Percentiles rank a stretch among this genome's conserved stretches.
These are phyloP conservation scores for Drosophila mayri DNA, from an alignment of 1,140 invertebrate genomes.

Conservation along the genomic window DNA sequence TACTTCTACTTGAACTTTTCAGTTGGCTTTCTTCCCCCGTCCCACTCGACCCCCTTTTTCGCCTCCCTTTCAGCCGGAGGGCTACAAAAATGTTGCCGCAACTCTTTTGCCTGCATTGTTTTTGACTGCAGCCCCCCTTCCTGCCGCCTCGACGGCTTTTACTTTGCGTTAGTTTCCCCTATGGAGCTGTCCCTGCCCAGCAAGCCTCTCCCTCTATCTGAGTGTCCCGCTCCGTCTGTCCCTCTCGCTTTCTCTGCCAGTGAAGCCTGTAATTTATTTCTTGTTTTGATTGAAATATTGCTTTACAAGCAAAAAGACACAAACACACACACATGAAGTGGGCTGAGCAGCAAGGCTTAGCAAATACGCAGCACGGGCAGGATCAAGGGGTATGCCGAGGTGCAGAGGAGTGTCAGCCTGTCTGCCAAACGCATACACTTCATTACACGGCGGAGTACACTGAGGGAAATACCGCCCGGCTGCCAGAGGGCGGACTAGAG, in stretches of 20 bases:
- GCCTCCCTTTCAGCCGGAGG: constrained; percentile 18
- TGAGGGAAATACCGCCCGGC: constrained; percentile 16
- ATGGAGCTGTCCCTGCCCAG: constrained; percentile 17
- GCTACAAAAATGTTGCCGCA: constrained; percentile 66
- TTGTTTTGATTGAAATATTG: constrained; percentile 84
- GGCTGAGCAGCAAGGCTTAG: constrained; percentile 50
- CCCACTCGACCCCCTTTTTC: not conserved
- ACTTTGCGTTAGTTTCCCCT: constrained; percentile 57
- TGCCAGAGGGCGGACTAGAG: not conserved
- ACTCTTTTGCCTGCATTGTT: constrained; percentile 81
- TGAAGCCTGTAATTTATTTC: constrained; percentile 84
- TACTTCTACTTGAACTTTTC: constrained; percentile 80
- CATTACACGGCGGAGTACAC: constrained; percentile 61
- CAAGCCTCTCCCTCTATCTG: not conserved
- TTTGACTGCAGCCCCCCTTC: constrained; percentile 64
- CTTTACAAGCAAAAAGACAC: constrained; percentile 81
- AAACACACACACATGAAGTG: constrained; percentile 53
- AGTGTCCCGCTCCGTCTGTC: constrained; percentile 9
- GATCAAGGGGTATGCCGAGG: constrained; percentile 8
- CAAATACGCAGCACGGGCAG: constrained; percentile 70
- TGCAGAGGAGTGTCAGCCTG: constrained; percentile 58
- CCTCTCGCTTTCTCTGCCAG: constrained; percentile 61
- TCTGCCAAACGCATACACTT: constrained; percentile 74
- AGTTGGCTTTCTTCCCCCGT: constrained; percentile 59
- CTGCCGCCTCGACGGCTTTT: constrained; percentile 41